Conservation (phyloP, 2,797 vertebrate genomes). For the Cynopterus sphinx region DNA sequence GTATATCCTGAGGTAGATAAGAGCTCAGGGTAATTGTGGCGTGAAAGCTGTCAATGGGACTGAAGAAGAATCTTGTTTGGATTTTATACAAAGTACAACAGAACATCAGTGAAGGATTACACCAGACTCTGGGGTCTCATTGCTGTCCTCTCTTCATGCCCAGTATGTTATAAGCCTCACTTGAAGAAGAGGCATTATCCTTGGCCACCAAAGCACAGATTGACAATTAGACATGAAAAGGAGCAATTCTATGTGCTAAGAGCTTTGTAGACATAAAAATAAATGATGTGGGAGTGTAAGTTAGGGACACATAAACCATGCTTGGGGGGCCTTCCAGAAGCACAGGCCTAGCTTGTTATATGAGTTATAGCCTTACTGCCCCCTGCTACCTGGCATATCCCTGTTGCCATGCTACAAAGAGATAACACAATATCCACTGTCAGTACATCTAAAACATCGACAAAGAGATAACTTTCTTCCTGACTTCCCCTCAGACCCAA, state of each 20-base stretch:
- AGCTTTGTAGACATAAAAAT: not conserved
- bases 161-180: not conserved
- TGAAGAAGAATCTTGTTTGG: not conserved
- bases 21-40: not conserved
- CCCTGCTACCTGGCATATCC: not conserved
- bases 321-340: not conserved
- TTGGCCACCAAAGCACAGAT: not conserved
- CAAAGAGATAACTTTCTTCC: not conserved
- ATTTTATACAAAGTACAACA: not conserved
- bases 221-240: not conserved
- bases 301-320: not conserved
- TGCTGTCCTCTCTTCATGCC: not conserved
- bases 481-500: not conserved
- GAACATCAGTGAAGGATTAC: not conserved
- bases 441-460: not conserved
- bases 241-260: not conserved
- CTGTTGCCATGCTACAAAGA: not conserved
- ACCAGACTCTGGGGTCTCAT: not conserved
- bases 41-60: not conserved
- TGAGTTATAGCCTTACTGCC: not conserved
- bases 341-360: not conserved
- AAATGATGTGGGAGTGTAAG: not conserved
- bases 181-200: not conserved
- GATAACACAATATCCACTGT: not conserved
- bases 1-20: not conserved